These are phyloP conservation scores for Emydura subglobosa DNA, from an alignment of 2,113 vertebrate genomes.

Conservation along the genomic window DNA sequence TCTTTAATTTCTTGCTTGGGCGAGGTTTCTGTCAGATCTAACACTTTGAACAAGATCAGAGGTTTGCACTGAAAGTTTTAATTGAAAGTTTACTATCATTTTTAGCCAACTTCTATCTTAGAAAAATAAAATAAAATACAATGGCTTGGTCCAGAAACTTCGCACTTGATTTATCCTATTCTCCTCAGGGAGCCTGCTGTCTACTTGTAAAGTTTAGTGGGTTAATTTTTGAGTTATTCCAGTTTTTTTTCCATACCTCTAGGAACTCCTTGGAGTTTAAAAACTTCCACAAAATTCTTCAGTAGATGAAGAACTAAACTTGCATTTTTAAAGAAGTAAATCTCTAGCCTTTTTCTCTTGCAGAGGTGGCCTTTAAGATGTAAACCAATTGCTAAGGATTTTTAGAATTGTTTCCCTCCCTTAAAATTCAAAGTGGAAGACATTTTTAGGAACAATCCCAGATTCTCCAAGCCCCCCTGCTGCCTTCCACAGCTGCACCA, in stretches of 20 bases:
- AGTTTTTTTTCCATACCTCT: fast-evolving
- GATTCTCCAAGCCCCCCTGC: background rate
- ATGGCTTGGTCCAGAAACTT: background rate
- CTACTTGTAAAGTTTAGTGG: fast-evolving
- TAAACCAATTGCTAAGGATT: background rate
- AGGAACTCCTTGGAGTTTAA: background rate
- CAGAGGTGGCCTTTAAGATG: fast-evolving
- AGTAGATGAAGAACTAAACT: background rate
- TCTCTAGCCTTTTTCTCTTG: background rate
- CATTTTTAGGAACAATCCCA: background rate
- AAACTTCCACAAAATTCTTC: fast-evolving
- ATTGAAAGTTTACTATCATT: background rate
- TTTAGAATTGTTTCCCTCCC: background rate
- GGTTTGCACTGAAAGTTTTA: background rate
- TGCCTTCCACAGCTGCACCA: fast-evolving
- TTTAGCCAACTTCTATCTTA: background rate
- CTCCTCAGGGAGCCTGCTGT: background rate
- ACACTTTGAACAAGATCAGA: background rate
- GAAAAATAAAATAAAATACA: background rate
- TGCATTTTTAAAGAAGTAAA: background rate
- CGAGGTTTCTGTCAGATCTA: background rate
- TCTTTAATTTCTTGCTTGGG: background rate
- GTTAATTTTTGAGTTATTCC: background rate
- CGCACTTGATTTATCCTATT: background rate
- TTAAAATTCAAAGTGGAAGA: background rate